Conservation (phyloP, 2,113 vertebrate genomes). For the Ammodytes dubius region DNA sequence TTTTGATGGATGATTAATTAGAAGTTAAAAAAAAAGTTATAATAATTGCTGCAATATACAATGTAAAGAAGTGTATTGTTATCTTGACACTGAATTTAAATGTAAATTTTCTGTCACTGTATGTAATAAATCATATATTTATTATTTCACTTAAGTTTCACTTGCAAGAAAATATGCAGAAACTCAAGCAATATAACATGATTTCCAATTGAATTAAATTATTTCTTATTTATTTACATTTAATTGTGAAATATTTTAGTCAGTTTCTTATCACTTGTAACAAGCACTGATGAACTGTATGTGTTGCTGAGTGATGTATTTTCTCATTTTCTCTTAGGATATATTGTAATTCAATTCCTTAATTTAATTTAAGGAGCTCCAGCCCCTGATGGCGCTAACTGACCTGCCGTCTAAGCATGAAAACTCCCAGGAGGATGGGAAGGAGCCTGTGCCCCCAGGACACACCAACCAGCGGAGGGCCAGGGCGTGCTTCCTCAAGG, state of each 20-base stretch:
- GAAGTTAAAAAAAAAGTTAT: neutral
- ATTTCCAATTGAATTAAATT: neutral
- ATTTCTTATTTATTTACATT: neutral
- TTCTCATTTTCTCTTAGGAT: constrained; percentile 48
- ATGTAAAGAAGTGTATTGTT: too few relatives aligned
- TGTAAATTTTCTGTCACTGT: too few relatives aligned
- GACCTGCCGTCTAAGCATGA: constrained; percentile 14
- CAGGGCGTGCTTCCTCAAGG: constrained; percentile 60
- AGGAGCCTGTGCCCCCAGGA: neutral
- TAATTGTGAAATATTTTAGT: neutral
- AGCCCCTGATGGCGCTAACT: constrained; percentile 77
- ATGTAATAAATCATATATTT: too few relatives aligned
- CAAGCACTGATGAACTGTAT: neutral
- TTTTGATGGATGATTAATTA: neutral
- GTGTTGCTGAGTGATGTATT: neutral
- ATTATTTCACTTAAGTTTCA: too few relatives aligned
- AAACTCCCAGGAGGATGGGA: neutral
- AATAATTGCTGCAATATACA: too few relatives aligned
- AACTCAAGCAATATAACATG: neutral
- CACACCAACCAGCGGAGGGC: constrained; percentile 15
- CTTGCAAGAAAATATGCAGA: neutral
- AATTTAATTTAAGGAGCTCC: constrained; percentile 70
- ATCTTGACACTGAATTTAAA: too few relatives aligned
- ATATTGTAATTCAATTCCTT: constrained; percentile 2
- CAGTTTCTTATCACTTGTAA: neutral